Conservation (phyloP, 2,888 invertebrate species). For the Andrena camellia region DNA sequence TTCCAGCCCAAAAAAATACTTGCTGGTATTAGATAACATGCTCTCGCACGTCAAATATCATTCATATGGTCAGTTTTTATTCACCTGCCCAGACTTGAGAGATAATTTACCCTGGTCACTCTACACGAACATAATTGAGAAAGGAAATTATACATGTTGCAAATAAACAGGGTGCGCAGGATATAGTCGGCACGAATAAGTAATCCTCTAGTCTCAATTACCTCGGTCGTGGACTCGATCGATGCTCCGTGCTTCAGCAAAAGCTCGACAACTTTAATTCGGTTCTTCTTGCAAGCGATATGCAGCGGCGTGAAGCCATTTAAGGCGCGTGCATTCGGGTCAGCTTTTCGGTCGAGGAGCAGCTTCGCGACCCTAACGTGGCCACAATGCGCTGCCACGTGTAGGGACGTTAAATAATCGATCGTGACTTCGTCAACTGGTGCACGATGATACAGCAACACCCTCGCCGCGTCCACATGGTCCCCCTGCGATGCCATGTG, state of each 20-base stretch:
- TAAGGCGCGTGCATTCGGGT: constrained; percentile 97
- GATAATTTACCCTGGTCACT: too few relatives aligned
- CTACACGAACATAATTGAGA: not conserved
- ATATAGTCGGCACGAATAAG: not conserved
- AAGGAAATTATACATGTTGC: not conserved
- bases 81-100: not conserved
- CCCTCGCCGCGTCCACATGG: constrained; percentile 97
- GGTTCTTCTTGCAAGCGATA: constrained; percentile 99
- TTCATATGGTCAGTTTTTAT: not conserved
- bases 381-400: constrained; percentile 97
- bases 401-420: constrained; percentile 98
- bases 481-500: constrained; percentile 99
- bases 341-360: constrained; percentile 96
- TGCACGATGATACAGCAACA: constrained; percentile 96
- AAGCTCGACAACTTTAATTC: constrained; percentile 97
- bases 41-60: too few relatives aligned
- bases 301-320: constrained; percentile 99
- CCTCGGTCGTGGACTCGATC: constrained; percentile 91
- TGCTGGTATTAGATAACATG: too few relatives aligned
- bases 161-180: not conserved
- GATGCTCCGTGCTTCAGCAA: constrained; percentile 97
- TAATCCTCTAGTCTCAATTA: constrained; percentile 74
- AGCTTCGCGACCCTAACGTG: constrained; percentile 97
- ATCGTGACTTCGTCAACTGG: constrained; percentile 99
- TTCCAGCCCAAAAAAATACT: too few relatives aligned